Evolutionary conservation across 2,888 invertebrate species (phyloP).

Genomic region (Sussaba pulchella): DNA sequence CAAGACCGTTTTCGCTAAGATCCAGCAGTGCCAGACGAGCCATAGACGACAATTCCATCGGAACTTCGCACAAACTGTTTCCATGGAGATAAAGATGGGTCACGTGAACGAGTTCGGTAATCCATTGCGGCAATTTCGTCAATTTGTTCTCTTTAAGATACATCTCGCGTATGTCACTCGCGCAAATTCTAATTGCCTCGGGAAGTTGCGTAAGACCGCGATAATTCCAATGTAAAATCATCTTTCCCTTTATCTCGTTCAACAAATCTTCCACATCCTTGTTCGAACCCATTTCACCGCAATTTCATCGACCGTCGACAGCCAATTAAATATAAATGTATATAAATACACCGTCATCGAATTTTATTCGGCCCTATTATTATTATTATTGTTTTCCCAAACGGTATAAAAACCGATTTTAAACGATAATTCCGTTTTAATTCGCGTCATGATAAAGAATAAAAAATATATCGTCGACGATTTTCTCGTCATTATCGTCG

Average conservation of each 20-base stretch:
- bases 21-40: conserved; percentile 76
- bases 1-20: conserved; percentile 77
- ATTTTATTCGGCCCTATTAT: too few species aligned
- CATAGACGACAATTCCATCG: conserved; percentile 75
- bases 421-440: neutral
- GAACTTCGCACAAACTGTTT: conserved; percentile 76
- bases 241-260: conserved; percentile 80
- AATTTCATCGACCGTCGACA: too few species aligned
- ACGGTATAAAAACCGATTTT: neutral
- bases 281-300: neutral
- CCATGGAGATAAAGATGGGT: conserved; percentile 80
- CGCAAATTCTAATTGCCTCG: conserved; percentile 76
- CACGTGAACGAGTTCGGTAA: conserved; percentile 77
- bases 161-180: conserved; percentile 80
- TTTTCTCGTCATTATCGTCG: neutral
- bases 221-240: conserved; percentile 84
- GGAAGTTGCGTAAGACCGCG: conserved; percentile 80
- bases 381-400: too few species aligned
- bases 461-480: neutral
- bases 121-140: conserved; percentile 77
- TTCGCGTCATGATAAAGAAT: neutral
- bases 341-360: too few species aligned
- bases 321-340: too few species aligned
- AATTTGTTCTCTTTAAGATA: conserved; percentile 83
- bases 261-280: conserved; percentile 74